Evolutionary conservation across 2,888 invertebrate genomes (phyloP), one percentile per base, ranked within the genome.

Genomic region (Ellobium chinense): DNA sequence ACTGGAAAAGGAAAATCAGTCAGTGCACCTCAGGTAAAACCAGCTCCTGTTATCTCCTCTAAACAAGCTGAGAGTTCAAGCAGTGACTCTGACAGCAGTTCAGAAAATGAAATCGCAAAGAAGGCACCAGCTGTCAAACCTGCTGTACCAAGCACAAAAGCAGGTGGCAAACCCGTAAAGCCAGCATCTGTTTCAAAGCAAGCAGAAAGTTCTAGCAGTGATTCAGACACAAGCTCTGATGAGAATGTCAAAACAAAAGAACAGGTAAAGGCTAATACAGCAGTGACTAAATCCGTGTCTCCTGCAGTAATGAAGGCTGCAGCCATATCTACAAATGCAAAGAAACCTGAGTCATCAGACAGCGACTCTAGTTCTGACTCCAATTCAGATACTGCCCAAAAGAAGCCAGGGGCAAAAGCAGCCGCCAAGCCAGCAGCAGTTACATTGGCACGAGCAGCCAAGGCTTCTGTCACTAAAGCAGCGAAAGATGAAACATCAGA

Each of bases 331-430:
- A 58, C 66, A 60, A 78, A 39, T 46, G 81, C 75, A n/a, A 79
- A 84, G 63, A 86, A 85, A 83, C 81, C 66, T 29, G 69, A 77
- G n/a, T 77, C 78, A 72, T 84, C 84, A 21, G 83, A 84, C 31
- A 81, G 81, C 39, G 81, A 84, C 21, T 77, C 73, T 12, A 76
- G 63, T 37, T 78, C 74, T 37, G 74, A 76, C 63, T 56, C 83
- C 24, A 66, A 80, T 70, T 75, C 77, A 36, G 77, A 76, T 36
- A 70, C 75, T 56, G 21, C 14, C 54, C 14, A 29, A n/a, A 62
- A 58, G 75, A 82, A 46, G 39, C 36, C 72, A 21, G 56, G 62
- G 27, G 78, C 75, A n/a, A 72, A 56, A 1, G 54, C 72, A 21
- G 56, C 66, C 27, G 78, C 75, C 14, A 72, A 56, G 2, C 27